Base-by-base conservation (phyloP, 2,797 vertebrate genomes). In the Synanceia verrucosa region DNA sequence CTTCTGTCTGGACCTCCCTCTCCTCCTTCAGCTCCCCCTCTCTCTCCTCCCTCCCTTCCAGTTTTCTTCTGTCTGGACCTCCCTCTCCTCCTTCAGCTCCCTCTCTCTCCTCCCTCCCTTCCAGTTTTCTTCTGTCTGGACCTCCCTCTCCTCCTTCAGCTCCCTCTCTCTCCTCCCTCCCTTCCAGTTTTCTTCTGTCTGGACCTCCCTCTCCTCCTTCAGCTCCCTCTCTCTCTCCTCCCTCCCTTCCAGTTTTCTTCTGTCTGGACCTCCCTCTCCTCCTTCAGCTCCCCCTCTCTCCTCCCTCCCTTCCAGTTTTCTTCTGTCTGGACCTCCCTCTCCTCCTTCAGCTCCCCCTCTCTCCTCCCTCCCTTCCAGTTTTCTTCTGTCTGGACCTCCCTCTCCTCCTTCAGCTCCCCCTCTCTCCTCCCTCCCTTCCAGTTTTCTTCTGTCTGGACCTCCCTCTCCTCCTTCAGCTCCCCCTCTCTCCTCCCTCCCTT, bases 31-130 rank as follows among this genome's bases (percentile, higher is more conserved):
- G 37, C 61, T 59, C 26, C 44, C 51, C n/a, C 67, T 47, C 60
- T 55, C n/a, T n/a, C 83, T 28, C 1, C 10, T 36, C 71, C 14
- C 48, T 65, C 63, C 70, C 9, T 43, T 64, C 73, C 67, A 52
- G 66, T 57, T 58, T 48, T 21, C 43, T 60, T 48, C 56, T 64
- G n/a, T n/a, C n/a, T n/a, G n/a, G n/a, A n/a, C 13, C 36, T 48
- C 14, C 14, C n/a, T 31, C 52, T 10, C 31, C 0, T 8, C 16
- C 26, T 3, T 19, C 21, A n/a, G n/a, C n/a, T 55, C 28, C 23
- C 24, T 26, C n/a, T 24, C 5, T 8, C 16, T 31, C 1, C 52
- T 34, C 13, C 14, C 16, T 19, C 5, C 23, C 12, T 46, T 23
- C 19, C 43, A 46, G 7, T 12, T 2, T 13, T 18, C 21, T n/a